Evolutionary conservation across 2,113 vertebrate genomes (phyloP), one percentile per base, ranked within the genome.

Genomic region (Clupea harengus): DNA sequence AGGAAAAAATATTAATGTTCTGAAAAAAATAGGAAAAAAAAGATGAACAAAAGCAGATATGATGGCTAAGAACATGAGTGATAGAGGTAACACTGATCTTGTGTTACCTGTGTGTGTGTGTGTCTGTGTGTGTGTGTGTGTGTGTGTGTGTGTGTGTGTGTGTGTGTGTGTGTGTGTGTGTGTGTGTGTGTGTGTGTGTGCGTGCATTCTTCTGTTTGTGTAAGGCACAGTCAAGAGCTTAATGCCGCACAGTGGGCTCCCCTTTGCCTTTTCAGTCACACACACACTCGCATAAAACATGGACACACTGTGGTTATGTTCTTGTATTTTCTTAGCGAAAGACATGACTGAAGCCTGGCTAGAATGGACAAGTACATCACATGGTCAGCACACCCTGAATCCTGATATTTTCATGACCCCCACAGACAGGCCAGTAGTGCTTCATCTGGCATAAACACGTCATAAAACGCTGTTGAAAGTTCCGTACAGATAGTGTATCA

Each of bases 21-120:
- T 25, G 60, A 64, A 22, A 95, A 95, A 97, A 97, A 97, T 95
- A 92, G 96, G 95, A 95, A 92, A 93, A 93, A 96, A 39, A 96
- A 28, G 22, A 97, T 97, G 96, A 97, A 96, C 94, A 96, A 96
- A 96, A 96, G 94, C 96, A 97, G 96, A 97, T 96, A 94, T 96
- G 96, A 94, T 95, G 96, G 95, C 94, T 32, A 72, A 32, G 28
- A 72, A 72, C 25, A 72, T 32, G 64, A 72, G 64, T 3, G 9
- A 28, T 0, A 2, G 64, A 52, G 50, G 64, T 25, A 67, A 67
- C 64, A 47, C 46, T 47, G 4, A 47, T 47, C 95, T 93, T 96
- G 95, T 95, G 93, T 96, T 94, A 94, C 92, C 94, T 94, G 95
- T 93, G 85, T 88, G 94, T 93, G 92, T 93, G 90, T 91, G 92